Evolutionary conservation across 2,797 vertebrate genomes (phyloP), one percentile per base, ranked within the genome.

Genomic region (Chrosomus eos): DNA sequence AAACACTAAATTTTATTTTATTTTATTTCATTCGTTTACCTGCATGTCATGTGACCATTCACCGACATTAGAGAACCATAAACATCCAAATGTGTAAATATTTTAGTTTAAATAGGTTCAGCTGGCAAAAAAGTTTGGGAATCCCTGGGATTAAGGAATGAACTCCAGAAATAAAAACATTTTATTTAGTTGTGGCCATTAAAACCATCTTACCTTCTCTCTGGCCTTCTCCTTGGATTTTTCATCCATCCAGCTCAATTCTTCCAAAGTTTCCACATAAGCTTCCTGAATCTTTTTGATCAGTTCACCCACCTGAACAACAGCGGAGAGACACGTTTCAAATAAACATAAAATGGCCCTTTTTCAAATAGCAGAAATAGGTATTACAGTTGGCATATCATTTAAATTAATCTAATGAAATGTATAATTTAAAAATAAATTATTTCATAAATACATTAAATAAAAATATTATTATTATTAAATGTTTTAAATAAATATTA

Each of bases 221-320:
- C 94, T 95, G 21, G 98, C 98, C 88, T 96, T 97, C 83, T 95
- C 95, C 90, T 97, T 99, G 0, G 98, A 98, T 0, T 90, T 91
- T n/a, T 92, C 86, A 4, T 99, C 98, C 98, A 99, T 99, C 98
- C 98, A 99, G 90, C 94, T 93, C 79, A 99, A 89, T 92, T 99
- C 97, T 80, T 98, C 97, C 89, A 99, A 90, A 0, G 96, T 98
- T 91, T 99, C 97, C 82, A 99, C 95, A 14, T 98, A 99, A 0
- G 91, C 98, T 31, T 95, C 94, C 58, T 96, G 96, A 82, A 99
- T 96, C 93, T 97, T 98, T 83, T 92, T 82, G 84, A 99, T 98
- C 80, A 99, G 94, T 82, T 98, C 95, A 43, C 94, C 93, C 80
- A 99, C 97, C 98, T 99, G 90, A 88, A 87, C n/a, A 66, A 23